A percentile compares a stretch with the other conserved stretches of the same genome.
These are phyloP conservation scores for Megalurothrips usitatus DNA, from an alignment of 2,888 invertebrate genomes.

Conservation along the genomic window DNA sequence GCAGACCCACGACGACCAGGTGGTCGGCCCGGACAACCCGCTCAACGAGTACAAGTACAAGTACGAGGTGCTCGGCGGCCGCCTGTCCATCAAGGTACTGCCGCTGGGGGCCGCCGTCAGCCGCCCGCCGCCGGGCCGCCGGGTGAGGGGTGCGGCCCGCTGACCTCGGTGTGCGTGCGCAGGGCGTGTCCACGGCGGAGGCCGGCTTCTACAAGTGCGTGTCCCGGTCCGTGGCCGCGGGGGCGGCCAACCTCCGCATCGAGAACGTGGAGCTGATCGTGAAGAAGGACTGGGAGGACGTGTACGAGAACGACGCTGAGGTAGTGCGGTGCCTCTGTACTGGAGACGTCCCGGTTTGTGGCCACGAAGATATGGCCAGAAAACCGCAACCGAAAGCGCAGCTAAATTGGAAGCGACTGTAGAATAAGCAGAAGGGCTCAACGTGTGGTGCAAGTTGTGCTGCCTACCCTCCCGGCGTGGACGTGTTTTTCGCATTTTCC, in stretches of 20 bases:
- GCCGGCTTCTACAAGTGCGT: constrained; percentile 62
- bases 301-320: constrained; percentile 46
- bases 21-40: constrained; percentile 60
- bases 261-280: constrained; percentile 55
- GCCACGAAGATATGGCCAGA: no score
- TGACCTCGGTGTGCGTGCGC: constrained; percentile 35
- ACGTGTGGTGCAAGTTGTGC: no score
- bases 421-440: no score
- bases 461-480: no score
- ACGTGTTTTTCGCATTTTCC: no score
- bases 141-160: neutral
- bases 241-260: constrained; percentile 48
- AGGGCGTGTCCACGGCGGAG: constrained; percentile 59
- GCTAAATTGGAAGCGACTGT: no score
- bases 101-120: neutral
- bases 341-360: no score
- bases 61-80: constrained; percentile 65
- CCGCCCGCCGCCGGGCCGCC: neutral
- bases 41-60: constrained; percentile 60
- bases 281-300: constrained; percentile 48
- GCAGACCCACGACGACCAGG: constrained; percentile 53
- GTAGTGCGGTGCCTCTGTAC: constrained; percentile 41
- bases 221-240: constrained; percentile 55
- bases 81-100: constrained; percentile 57
- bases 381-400: no score